Conservation (phyloP, 2,888 invertebrate genomes). For the Hololepta plana region DNA sequence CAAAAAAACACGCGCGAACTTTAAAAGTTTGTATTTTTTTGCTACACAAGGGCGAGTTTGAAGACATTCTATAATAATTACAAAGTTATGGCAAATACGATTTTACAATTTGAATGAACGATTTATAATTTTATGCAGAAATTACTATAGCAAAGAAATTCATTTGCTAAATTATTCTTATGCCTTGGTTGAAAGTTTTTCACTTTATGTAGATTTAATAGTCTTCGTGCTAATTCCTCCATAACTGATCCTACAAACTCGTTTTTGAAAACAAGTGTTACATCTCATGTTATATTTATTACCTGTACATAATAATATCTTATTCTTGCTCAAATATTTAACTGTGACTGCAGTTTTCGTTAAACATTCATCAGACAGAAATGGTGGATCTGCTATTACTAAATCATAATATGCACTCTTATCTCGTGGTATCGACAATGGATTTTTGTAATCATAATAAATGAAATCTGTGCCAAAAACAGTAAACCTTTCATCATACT, state of each 20-base stretch:
- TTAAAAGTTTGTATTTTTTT: no score
- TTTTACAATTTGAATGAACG: no score
- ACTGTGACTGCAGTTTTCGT: slow-evolving; percentile 66
- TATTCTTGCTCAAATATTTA: slow-evolving; percentile 47
- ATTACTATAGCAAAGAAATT: slow-evolving; percentile 82
- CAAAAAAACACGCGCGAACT: no score
- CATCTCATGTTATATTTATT: slow-evolving; percentile 9
- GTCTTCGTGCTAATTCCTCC: slow-evolving; percentile 44
- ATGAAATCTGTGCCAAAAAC: slow-evolving; percentile 61
- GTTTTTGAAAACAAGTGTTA: slow-evolving; percentile 2
- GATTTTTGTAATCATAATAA: slow-evolving; percentile 75
- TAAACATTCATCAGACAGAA: slow-evolving; percentile 82
- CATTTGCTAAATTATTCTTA: slow-evolving; percentile 79
- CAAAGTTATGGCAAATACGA: no score
- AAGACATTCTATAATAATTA: not conserved
- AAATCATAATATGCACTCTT: slow-evolving; percentile 50
- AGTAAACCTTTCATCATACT: slow-evolving; percentile 72
- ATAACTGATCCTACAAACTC: slow-evolving; percentile 47
- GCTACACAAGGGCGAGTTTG: no score
- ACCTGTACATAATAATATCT: slow-evolving; percentile 80
- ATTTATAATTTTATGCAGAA: slow-evolving; percentile 52
- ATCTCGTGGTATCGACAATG: slow-evolving; percentile 45
- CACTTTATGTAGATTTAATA: slow-evolving; percentile 48
- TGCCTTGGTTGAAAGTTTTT: slow-evolving; percentile 63
- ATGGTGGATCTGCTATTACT: slow-evolving; percentile 88